Percentiles rank a stretch among this genome's conserved stretches.
phyloP scores from a whole-genome alignment of 1,140 invertebrate species.

The Chlorops oryzae region DNA sequence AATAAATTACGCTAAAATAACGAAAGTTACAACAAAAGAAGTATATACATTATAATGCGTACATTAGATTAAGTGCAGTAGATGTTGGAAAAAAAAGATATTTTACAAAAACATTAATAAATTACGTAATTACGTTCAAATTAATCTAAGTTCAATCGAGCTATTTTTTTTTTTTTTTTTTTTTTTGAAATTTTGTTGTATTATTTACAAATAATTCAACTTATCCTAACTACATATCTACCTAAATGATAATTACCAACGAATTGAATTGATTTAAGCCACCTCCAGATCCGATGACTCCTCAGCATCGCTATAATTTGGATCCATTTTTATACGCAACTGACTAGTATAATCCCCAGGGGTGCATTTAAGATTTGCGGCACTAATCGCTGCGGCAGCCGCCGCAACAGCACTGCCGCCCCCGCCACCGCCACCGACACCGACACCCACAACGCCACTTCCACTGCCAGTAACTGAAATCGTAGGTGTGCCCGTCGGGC shows the following conservation, averaged over 20 bases:
- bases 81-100: neutral
- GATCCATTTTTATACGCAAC: conserved; percentile 42
- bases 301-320: conserved; percentile 51
- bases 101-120: no score
- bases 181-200: conserved; percentile 24
- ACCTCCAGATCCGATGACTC: conserved; percentile 54
- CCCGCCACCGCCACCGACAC: no score
- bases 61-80: no score
- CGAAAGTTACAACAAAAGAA: no score
- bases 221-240: conserved; percentile 11
- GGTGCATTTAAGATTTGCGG: conserved; percentile 21
- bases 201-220: conserved; percentile 20
- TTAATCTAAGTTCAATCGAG: conserved; percentile 17
- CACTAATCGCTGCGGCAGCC: neutral
- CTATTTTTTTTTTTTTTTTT: no score
- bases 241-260: conserved; percentile 7
- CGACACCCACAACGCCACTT: no score
- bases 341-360: conserved; percentile 36
- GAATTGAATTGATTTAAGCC: conserved; percentile 39
- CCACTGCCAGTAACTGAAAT: no score
- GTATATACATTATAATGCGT: no score
- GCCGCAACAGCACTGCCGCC: conserved; percentile 6
- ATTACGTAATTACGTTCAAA: neutral
- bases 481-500: conserved; percentile 18
- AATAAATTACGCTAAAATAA: no score